Evolutionary conservation across 2,888 invertebrate genomes (phyloP).

Genomic region (Drosophila antonietae): DNA sequence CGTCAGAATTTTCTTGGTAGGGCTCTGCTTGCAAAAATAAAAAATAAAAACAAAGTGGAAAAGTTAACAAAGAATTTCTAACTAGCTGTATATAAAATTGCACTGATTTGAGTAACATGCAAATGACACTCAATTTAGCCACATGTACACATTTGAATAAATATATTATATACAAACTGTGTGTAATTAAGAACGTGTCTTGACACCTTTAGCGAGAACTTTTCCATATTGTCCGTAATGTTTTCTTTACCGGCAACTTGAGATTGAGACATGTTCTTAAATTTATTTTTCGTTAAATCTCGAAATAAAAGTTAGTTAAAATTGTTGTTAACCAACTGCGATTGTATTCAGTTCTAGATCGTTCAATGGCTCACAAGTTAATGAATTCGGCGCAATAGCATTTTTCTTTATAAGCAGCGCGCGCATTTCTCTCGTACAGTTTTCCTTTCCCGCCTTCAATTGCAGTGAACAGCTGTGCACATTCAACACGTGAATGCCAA

Average conservation of each 20-base stretch:
- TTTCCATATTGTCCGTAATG: slow-evolving; percentile 84
- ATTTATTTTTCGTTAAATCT: slow-evolving; percentile 17
- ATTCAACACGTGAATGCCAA: slow-evolving; percentile 36
- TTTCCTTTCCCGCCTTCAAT: slow-evolving; percentile 62
- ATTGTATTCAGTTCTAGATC: background rate
- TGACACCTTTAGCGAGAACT: slow-evolving; percentile 83
- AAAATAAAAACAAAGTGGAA: background rate
- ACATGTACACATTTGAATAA: slow-evolving; percentile 5
- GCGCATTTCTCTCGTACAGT: slow-evolving; percentile 33
- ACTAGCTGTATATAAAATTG: background rate
- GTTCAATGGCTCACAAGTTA: slow-evolving; percentile 27
- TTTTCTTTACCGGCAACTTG: slow-evolving; percentile 83
- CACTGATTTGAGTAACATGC: slow-evolving; percentile 1
- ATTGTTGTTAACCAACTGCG: background rate
- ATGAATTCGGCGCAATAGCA: slow-evolving; percentile 27
- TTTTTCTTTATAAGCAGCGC: slow-evolving; percentile 54
- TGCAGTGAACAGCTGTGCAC: slow-evolving; percentile 32
- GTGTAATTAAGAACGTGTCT: slow-evolving; percentile 49
- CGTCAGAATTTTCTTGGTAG: slow-evolving; percentile 82
- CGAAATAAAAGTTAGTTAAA: slow-evolving; percentile 10
- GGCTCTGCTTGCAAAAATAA: slow-evolving; percentile 73
- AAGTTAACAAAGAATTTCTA: background rate
- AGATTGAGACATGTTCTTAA: slow-evolving; percentile 68
- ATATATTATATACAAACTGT: background rate
- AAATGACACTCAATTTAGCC: slow-evolving; percentile 2